These are phyloP conservation scores for Labia minor DNA, from an alignment of 2,888 invertebrate genomes.

Conservation along the genomic window DNA sequence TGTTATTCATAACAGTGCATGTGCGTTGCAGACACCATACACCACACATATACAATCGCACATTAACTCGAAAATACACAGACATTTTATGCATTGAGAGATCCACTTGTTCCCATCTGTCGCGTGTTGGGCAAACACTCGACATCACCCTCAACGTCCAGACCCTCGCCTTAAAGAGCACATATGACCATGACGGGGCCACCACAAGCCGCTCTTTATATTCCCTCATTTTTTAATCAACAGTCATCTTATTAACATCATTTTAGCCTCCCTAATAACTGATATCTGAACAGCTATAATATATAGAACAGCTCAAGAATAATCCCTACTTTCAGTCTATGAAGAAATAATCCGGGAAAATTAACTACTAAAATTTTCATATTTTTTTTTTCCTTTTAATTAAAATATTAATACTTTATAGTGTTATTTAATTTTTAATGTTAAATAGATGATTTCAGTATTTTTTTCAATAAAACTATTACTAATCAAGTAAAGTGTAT, in stretches of 20 bases:
- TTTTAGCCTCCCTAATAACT: too few relatives aligned
- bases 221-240: constrained; percentile 8
- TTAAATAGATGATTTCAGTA: too few relatives aligned
- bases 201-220: constrained; percentile 7
- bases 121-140: constrained; percentile 13
- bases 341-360: too few relatives aligned
- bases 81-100: neutral
- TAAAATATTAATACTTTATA: too few relatives aligned
- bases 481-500: too few relatives aligned
- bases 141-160: neutral
- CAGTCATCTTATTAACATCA: neutral
- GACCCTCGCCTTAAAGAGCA: neutral
- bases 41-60: neutral
- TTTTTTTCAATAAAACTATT: too few relatives aligned
- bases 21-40: neutral
- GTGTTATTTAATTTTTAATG: too few relatives aligned
- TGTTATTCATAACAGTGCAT: constrained; percentile 13
- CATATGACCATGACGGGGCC: constrained; percentile 13
- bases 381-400: too few relatives aligned
- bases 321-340: too few relatives aligned
- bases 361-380: too few relatives aligned
- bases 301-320: too few relatives aligned
- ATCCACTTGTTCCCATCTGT: constrained; percentile 13
- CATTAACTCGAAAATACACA: neutral
- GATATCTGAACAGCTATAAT: too few relatives aligned